A percentile compares a stretch with the other conserved stretches of the same genome.
phyloP scores from a whole-genome alignment of 1,140 invertebrate genomes.

The Cydia pomonella region DNA sequence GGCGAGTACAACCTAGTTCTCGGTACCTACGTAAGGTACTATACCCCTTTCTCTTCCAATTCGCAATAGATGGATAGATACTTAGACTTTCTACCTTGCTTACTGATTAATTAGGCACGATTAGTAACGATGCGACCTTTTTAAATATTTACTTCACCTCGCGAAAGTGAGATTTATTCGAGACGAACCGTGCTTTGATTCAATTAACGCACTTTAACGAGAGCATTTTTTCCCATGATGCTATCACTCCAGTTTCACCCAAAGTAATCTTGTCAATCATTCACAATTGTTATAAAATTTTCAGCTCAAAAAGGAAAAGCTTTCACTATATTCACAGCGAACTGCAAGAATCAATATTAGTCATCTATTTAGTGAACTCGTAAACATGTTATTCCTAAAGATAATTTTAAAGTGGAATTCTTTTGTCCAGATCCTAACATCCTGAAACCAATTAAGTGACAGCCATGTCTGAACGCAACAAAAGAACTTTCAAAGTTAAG shows the following conservation, averaged over 20 bases:
- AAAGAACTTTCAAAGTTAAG: slow-evolving; percentile 46
- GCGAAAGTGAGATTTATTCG: slow-evolving; percentile 54
- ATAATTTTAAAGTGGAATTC: slow-evolving; percentile 18
- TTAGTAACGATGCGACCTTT: slow-evolving; percentile 57
- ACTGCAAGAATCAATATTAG: neutral
- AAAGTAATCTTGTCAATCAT: slow-evolving; percentile 8
- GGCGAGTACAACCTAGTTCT: slow-evolving; percentile 62
- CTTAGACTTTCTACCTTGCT: slow-evolving; percentile 74
- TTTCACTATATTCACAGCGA: neutral
- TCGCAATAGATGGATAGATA: slow-evolving; percentile 58
- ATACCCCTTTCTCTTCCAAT: slow-evolving; percentile 73
- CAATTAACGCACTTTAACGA: slow-evolving; percentile 35
- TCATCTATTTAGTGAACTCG: neutral
- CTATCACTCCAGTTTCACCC: slow-evolving; percentile 25
- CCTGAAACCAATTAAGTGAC: slow-evolving; percentile 52
- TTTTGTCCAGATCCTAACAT: slow-evolving; percentile 34
- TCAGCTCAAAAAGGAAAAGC: slow-evolving; percentile 12
- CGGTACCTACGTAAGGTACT: slow-evolving; percentile 60
- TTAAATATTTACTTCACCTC: slow-evolving; percentile 47
- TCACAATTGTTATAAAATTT: neutral
- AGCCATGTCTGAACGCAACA: slow-evolving; percentile 40
- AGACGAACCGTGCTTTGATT: slow-evolving; percentile 37
- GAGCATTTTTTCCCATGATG: slow-evolving; percentile 17
- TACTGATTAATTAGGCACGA: slow-evolving; percentile 78
- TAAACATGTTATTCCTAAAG: slow-evolving; percentile 5